Evolutionary conservation across 2,888 invertebrate genomes (phyloP), one percentile per base, ranked within the genome.

Genomic region (Tiliacea aurago): DNA sequence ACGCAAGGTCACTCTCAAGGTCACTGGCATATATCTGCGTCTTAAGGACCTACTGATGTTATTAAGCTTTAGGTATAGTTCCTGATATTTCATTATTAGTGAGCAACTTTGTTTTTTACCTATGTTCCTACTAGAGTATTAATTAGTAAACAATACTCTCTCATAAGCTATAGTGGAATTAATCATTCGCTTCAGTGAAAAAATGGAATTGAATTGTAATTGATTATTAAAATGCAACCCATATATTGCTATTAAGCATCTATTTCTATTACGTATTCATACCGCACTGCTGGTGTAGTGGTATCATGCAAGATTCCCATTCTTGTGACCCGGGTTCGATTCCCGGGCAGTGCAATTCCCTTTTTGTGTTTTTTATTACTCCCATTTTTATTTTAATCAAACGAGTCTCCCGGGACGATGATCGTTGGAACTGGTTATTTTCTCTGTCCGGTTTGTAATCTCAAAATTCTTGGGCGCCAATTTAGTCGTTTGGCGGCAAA

Each of bases 261-360:
- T 75, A 70, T 55, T 76, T 82, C 81, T 58, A 61, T 0, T 3
- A 0, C 0, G 0, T 0, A 0, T 0, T 0, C 0, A 3, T 11
- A 56, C 0, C n/a, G 98, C 98, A 98, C 98, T 98, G 98, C 98
- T 98, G 98, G 98, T 98, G 98, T 98, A 98, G 98, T 98, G 98
- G 98, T 98, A 98, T 98, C 98, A 98, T 98, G 98, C 98, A 98
- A 98, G 98, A 98, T 98, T 98, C 98, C 98, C 98, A 98, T 98
- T 98, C 98, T 98, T 98, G 98, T 98, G 98, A 98, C 98, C 98
- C 98, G 98, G 98, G 98, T 98, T 98, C 98, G 98, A 98, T 98
- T 98, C 98, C 98, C 98, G 98, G 98, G 97, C 98, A 97, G 98
- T 98, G 98, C 98, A 98, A 28, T 20, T 4, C 53, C 2, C 13